Conservation (phyloP, 92 coral and sea anemone genomes). For the Galaxea fascicularis region DNA sequence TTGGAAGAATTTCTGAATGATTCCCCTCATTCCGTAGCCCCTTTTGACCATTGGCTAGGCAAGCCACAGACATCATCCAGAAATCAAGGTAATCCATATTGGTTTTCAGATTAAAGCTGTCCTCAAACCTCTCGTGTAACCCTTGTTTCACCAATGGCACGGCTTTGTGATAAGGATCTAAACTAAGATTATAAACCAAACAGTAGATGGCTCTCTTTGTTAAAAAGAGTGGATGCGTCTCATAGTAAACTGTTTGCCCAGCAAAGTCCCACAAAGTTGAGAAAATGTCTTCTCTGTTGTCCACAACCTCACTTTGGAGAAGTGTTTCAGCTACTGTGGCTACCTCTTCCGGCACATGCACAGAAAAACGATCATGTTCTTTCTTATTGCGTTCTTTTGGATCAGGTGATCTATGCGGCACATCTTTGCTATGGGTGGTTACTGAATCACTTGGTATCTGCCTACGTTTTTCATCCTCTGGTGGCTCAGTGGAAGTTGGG, state of each 20-base stretch:
- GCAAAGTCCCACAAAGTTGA: constrained; percentile 39
- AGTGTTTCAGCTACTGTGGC: neutral
- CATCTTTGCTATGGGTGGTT: neutral
- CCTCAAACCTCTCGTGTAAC: neutral
- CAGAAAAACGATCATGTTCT: neutral
- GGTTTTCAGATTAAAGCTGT: constrained; percentile 27
- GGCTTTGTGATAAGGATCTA: constrained; percentile 36
- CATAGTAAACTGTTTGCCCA: too few species aligned
- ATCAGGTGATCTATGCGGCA: neutral
- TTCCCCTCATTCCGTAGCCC: neutral
- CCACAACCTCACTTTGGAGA: neutral
- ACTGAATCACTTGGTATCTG: neutral
- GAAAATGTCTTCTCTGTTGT: neutral
- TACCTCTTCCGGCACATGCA: constrained; percentile 13
- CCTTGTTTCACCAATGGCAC: constrained; percentile 43
- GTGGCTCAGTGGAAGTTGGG: neutral
- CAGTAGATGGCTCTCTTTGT: constrained; percentile 54
- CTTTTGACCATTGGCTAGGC: neutral
- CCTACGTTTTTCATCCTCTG: too few species aligned
- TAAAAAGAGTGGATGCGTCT: constrained; percentile 67
- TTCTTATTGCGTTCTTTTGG: neutral
- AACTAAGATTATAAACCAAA: constrained; percentile 50
- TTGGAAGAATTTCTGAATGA: neutral
- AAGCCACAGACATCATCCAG: constrained; percentile 63
- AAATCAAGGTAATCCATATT: constrained; percentile 60